Evolutionary conservation across 2,888 invertebrate species (phyloP).

Genomic region (Patella caerulea): DNA sequence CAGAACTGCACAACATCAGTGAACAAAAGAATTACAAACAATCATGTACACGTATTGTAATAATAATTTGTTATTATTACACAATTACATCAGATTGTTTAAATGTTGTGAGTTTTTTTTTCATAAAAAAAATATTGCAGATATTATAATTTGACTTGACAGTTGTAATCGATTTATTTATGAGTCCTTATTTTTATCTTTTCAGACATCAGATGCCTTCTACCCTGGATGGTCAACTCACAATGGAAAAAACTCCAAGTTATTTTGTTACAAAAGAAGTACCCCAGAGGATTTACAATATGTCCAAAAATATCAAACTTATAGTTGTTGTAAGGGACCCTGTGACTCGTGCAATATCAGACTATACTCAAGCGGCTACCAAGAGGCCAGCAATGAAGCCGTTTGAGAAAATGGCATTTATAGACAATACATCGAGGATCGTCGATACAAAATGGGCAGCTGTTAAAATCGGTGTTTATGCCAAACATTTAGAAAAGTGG

Average conservation of each 20-base stretch:
- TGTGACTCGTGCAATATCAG: slow-evolving; percentile 90
- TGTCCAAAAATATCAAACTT: slow-evolving; percentile 86
- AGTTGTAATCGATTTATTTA: background rate
- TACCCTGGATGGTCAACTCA: slow-evolving; percentile 86
- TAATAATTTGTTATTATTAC: too few relatives aligned
- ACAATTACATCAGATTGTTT: too few relatives aligned
- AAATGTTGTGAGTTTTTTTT: too few relatives aligned
- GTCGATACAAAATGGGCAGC: slow-evolving; percentile 88
- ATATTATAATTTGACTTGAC: too few relatives aligned
- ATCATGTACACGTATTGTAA: too few relatives aligned
- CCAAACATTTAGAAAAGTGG: slow-evolving; percentile 86
- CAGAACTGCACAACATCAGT: too few relatives aligned
- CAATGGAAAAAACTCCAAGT: slow-evolving; percentile 93
- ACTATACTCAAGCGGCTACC: slow-evolving; percentile 84
- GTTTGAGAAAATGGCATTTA: slow-evolving; percentile 63
- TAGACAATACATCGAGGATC: slow-evolving; percentile 80
- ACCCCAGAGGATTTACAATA: slow-evolving; percentile 84
- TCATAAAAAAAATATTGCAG: too few relatives aligned
- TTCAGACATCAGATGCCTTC: slow-evolving; percentile 87
- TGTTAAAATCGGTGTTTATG: slow-evolving; percentile 83
- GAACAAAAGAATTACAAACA: too few relatives aligned
- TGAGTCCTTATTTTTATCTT: slow-evolving; percentile 33
- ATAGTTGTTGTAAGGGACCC: slow-evolving; percentile 91
- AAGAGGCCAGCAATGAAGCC: slow-evolving; percentile 52
- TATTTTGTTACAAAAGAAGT: slow-evolving; percentile 91